phyloP scores from a whole-genome alignment of 2,888 invertebrate genomes.

The Athrips mouffetella region DNA sequence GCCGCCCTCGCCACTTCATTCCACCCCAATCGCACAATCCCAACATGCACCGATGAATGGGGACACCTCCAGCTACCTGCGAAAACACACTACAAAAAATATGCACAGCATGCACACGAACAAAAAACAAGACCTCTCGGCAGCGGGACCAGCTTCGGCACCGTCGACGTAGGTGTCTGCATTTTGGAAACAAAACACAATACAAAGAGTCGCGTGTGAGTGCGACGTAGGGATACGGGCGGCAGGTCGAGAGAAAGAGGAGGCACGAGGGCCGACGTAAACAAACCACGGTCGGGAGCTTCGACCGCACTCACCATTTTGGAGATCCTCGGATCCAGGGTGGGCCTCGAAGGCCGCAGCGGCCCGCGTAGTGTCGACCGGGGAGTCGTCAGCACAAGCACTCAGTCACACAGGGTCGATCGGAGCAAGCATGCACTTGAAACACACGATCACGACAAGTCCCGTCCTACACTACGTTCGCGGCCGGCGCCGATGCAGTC shows the following conservation, averaged over 20 bases:
- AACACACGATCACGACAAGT: constrained; percentile 63
- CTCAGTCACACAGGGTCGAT: constrained; percentile 59
- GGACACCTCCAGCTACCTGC: constrained; percentile 60
- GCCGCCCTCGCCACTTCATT: constrained; percentile 45
- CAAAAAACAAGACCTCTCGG: constrained; percentile 64
- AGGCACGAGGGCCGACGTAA: constrained; percentile 71
- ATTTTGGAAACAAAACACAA: constrained; percentile 78
- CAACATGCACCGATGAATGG: constrained; percentile 42
- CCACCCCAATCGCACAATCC: constrained; percentile 30
- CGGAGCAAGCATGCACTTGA: constrained; percentile 50
- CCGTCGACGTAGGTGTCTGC: constrained; percentile 70
- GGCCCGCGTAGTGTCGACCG: constrained; percentile 70
- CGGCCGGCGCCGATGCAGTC: constrained; percentile 76
- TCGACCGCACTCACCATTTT: constrained; percentile 77
- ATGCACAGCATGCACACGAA: constrained; percentile 56
- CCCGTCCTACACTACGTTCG: constrained; percentile 75
- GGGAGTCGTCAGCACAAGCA: constrained; percentile 65
- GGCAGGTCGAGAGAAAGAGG: constrained; percentile 73
- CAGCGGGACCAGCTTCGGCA: constrained; percentile 59
- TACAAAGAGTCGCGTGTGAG: constrained; percentile 72
- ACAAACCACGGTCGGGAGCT: constrained; percentile 73
- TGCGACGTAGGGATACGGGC: constrained; percentile 69
- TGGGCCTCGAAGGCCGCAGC: constrained; percentile 48
- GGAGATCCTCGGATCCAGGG: constrained; percentile 60
- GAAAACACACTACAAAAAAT: constrained; percentile 67